Evolutionary conservation across 1,140 invertebrate genomes (phyloP).

Genomic region (Zaprionus kolodkinae): DNA sequence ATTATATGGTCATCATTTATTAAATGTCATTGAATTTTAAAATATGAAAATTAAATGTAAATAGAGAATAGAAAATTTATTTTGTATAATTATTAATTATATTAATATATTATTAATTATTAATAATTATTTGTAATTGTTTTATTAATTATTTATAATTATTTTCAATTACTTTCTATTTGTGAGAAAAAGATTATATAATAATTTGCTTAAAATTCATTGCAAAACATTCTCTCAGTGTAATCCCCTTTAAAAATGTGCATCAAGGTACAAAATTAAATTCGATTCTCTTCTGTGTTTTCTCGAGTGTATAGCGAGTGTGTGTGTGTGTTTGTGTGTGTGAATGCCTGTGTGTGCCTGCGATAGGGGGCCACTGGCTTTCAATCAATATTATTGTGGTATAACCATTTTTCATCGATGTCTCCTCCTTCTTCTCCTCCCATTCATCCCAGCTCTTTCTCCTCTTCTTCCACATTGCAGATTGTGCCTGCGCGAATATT

Average conservation of each 20-base stretch:
- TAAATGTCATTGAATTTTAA: no score
- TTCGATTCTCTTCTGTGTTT: conserved; percentile 1
- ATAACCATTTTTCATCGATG: conserved; percentile 75
- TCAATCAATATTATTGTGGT: conserved; percentile 83
- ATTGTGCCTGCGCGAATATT: conserved; percentile 96
- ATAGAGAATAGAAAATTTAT: no score
- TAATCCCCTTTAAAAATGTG: not conserved
- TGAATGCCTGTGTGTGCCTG: conserved; percentile 1
- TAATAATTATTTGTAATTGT: no score
- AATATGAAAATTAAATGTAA: no score
- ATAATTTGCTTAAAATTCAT: not conserved
- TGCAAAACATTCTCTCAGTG: not conserved
- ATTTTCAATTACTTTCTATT: no score
- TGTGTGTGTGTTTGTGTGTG: not conserved
- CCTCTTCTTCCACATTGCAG: conserved; percentile 76
- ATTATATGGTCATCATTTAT: no score
- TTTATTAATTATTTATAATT: no score
- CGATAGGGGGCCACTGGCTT: conserved; percentile 54
- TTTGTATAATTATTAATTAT: no score
- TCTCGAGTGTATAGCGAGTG: not conserved
- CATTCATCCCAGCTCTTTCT: no score
- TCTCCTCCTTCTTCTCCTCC: not conserved
- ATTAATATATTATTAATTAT: no score
- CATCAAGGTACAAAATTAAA: conserved; percentile 4
- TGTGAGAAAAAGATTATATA: no score